Base-by-base conservation (phyloP, 2,888 invertebrate genomes). In the Plebejus anna region DNA sequence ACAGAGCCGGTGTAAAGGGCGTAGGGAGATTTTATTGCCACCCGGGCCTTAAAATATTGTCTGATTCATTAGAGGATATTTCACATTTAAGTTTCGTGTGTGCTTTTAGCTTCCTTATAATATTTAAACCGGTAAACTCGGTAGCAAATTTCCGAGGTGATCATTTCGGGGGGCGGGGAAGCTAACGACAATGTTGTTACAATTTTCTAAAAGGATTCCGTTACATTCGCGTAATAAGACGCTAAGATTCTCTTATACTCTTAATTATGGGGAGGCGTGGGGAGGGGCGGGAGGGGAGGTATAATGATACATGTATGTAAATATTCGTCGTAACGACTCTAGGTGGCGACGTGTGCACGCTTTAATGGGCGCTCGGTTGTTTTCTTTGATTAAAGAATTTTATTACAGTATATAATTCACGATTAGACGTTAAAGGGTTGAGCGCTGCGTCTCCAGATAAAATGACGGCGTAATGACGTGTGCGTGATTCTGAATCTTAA, bases 371-470 rank as follows among this genome's bases (percentile, higher is more conserved):
- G 84, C 91, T 88, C 86, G 90, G 93, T 91, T 93, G 92, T 93
- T 92, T 92, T 94, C 94, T 93, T 94, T 94, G 94, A 94, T 94
- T 94, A 94, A 94, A 94, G 94, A 94, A 93, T 94, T 94, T 94
- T 94, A 94, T 93, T 93, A 91, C 90, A 83, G 89, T 84, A 84
- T 89, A 94, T 94, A 94, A 92, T 92, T 94, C 93, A 93, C 94
- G 94, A 94, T 94, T 94, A 93, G 92, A 90, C 88, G 89, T 85
- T 85, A 88, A 91, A 91, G 92, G 91, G 92, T 90, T 89, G 86
- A 83, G 84, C 85, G 85, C 87, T 88, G 88, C 84, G 88, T 83
- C 86, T 87, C 82, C 85, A 90, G 92, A 93, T 93, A 92, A 92
- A 92, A 87, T 89, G 87, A 83, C 84, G 87, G 84, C 86, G 89